These are phyloP conservation scores for Platycheirus albimanus DNA, from an alignment of 2,888 invertebrate genomes.

Conservation along the genomic window DNA sequence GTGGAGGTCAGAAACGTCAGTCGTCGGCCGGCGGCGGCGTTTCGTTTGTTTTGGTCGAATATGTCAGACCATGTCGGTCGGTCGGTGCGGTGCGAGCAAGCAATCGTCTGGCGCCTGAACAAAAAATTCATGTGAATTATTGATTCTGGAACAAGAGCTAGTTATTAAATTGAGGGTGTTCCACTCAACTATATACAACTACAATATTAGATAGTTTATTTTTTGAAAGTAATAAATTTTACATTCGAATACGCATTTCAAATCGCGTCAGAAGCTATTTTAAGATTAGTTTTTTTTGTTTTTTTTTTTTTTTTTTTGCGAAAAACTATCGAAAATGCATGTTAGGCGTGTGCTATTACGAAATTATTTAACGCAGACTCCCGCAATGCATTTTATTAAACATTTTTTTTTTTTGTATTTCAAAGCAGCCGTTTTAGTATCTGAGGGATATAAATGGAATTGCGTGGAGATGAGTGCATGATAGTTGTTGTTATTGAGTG, in stretches of 20 bases:
- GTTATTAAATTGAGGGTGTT: slow-evolving; percentile 26
- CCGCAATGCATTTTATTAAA: neutral
- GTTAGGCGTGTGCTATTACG: slow-evolving; percentile 1
- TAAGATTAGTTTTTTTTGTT: slow-evolving; percentile 34
- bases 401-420: neutral
- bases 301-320: too few species aligned
- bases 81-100: neutral
- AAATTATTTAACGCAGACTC: neutral
- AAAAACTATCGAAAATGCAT: slow-evolving; percentile 33
- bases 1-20: slow-evolving; percentile 42
- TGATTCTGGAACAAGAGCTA: slow-evolving; percentile 45
- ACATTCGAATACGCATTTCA: slow-evolving; percentile 32
- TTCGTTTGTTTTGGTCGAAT: slow-evolving; percentile 31
- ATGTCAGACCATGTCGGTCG: slow-evolving; percentile 13
- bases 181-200: neutral
- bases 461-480: slow-evolving; percentile 4
- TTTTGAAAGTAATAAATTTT: slow-evolving; percentile 48
- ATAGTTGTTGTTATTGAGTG: neutral
- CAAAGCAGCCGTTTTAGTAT: neutral
- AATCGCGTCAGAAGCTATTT: slow-evolving; percentile 60
- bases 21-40: neutral
- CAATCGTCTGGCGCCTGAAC: slow-evolving; percentile 39
- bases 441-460: neutral
- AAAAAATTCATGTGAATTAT: slow-evolving; percentile 25
- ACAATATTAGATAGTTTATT: neutral